These are phyloP conservation scores for Rhynchonycteris naso DNA, from an alignment of 2,797 vertebrate species.

Conservation along the genomic window DNA sequence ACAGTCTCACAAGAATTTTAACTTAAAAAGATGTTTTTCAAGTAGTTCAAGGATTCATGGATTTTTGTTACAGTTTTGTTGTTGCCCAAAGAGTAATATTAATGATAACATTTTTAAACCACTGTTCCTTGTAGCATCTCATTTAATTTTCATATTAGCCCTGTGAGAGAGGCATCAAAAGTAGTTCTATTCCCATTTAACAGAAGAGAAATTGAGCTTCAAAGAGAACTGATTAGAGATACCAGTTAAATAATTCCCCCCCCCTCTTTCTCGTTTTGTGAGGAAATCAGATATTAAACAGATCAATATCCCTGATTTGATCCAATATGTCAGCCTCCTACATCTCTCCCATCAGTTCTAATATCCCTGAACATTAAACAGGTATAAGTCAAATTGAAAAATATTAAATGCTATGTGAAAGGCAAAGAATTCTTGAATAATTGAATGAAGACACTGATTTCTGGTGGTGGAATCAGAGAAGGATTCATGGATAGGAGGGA, in stretches of 20 bases:
- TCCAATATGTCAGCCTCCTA: not conserved
- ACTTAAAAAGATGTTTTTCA: not conserved
- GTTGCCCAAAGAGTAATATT: not conserved
- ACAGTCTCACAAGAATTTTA: not conserved
- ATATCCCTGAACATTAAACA: not conserved
- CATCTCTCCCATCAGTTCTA: not conserved
- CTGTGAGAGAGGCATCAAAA: not conserved
- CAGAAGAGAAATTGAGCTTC: constrained; percentile 27
- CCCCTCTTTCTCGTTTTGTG: not conserved
- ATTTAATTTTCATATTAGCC: not conserved
- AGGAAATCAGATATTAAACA: constrained; percentile 1
- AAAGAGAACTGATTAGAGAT: not conserved
- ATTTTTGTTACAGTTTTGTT: not conserved
- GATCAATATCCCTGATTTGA: not conserved
- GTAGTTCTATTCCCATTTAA: constrained; percentile 2
- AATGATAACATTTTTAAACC: not conserved
- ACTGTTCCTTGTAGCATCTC: not conserved
- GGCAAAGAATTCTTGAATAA: not conserved
- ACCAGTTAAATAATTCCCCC: not conserved
- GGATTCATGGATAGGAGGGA: not conserved
- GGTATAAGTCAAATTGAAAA: not conserved
- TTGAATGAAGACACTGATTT: not conserved
- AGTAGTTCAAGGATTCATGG: not conserved
- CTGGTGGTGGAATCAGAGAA: not conserved
- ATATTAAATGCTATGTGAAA: not conserved